phyloP scores from a whole-genome alignment of 2,113 vertebrate species.

The Gopherus flavomarginatus region DNA sequence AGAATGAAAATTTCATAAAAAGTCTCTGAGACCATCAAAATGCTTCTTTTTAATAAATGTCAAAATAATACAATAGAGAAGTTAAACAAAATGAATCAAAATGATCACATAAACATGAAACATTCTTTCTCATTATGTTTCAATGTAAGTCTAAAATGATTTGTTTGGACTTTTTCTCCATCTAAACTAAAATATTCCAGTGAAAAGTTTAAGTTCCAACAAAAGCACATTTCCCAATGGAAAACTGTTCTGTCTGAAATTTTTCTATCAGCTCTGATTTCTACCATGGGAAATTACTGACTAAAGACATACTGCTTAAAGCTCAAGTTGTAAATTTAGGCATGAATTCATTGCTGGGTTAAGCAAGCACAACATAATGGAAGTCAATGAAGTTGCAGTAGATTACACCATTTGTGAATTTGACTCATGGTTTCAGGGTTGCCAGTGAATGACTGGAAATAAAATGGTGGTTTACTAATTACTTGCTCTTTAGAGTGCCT shows the following conservation, averaged over 20 bases:
- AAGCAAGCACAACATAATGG: constrained; percentile 21
- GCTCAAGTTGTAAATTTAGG: not conserved
- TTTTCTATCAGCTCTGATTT: not conserved
- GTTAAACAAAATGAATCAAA: not conserved
- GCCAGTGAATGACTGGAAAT: not conserved
- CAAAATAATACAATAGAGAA: not conserved
- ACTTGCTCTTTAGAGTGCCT: constrained; percentile 6
- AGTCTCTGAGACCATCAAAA: not conserved
- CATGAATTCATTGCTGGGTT: not conserved
- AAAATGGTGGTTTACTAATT: not conserved
- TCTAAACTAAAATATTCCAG: not conserved
- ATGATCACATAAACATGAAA: not conserved
- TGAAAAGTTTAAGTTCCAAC: not conserved
- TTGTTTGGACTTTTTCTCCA: not conserved
- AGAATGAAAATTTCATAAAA: not conserved
- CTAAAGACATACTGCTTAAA: not conserved
- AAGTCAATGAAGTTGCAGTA: constrained; percentile 21
- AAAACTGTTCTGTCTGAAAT: not conserved
- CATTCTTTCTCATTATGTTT: not conserved
- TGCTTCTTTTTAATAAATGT: not conserved
- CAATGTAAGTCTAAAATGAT: not conserved
- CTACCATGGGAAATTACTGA: not conserved
- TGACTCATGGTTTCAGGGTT: not conserved
- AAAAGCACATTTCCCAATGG: not conserved
- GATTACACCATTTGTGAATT: constrained; percentile 24